Base-by-base conservation (phyloP, 2,113 vertebrate genomes). In the Bujurquina vittata region DNA sequence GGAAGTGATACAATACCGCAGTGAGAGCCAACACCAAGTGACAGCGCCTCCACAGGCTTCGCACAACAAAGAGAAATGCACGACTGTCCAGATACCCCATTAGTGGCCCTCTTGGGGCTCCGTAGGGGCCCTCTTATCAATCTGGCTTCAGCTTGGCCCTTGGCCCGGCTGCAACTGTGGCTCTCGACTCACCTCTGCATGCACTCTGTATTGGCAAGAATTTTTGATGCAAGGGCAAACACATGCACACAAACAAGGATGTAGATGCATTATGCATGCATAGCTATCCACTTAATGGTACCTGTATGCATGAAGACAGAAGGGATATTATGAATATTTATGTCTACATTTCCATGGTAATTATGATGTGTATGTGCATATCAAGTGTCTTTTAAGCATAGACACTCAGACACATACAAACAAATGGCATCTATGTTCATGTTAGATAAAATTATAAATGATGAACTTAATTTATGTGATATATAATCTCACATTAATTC, bases 101-200 rank as follows among this genome's bases (percentile, higher is more conserved):
- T 92, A 93, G 88, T 85, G 87, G 61, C 58, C 83, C 88, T 79
- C 88, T 87, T 62, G 90, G 84, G 89, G 84, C 89, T 88, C 61
- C 43, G 43, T 43, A 62, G 69, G 81, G 89, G 73, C 83, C 76
- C 23, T 89, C 82, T 88, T 87, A 93, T 93, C 89, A 91, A 83
- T 88, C 88, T 86, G 88, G 87, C 87, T 87, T 77, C 87, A 80
- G 65, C 62, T 79, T 87, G 84, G 88, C 85, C 90, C 82, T 79
- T 87, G 81, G 84, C 80, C 81, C 77, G 8, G 31, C 54, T 84
- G 52, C 29, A 80, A 59, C 77, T 78, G 57, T 60, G 83, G 77
- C 74, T 77, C 84, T 72, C 31, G 22, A 59, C 55, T 80, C 67
- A 81, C 58, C 10, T 14, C 56, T 60, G 73, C 62, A 73, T 82